These are phyloP conservation scores for Sardinella longiceps DNA, from an alignment of 2,797 vertebrate genomes.

Conservation along the genomic window DNA sequence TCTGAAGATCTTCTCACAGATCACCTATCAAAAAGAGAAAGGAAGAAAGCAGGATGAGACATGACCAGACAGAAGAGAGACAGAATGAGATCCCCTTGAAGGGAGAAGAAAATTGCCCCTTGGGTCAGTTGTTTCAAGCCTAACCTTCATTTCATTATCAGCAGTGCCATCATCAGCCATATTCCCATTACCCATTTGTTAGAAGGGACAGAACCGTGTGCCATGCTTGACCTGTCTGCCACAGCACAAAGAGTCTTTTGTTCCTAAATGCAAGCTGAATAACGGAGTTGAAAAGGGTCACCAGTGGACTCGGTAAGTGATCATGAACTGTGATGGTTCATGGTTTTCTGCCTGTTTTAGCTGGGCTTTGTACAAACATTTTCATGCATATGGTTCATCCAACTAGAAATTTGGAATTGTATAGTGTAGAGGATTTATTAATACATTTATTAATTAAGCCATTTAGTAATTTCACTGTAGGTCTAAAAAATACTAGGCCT, in stretches of 20 bases:
- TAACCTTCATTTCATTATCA: slow-evolving; percentile 50
- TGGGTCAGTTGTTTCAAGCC: neutral
- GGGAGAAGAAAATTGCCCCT: neutral
- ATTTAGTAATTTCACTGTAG: too few relatives aligned
- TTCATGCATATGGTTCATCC: slow-evolving; percentile 49
- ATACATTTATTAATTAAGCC: too few relatives aligned
- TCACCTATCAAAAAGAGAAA: slow-evolving; percentile 76
- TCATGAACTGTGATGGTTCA: slow-evolving; percentile 51
- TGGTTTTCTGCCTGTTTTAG: neutral
- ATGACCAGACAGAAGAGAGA: neutral
- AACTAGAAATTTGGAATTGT: slow-evolving; percentile 38
- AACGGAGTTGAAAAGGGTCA: slow-evolving; percentile 58
- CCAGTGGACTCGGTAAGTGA: slow-evolving; percentile 53
- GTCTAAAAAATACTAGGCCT: too few relatives aligned
- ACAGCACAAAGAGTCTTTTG: slow-evolving; percentile 65
- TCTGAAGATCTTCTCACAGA: slow-evolving; percentile 96
- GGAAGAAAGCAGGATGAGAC: neutral
- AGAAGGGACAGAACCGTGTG: slow-evolving; percentile 43
- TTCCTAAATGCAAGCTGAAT: slow-evolving; percentile 53
- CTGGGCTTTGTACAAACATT: slow-evolving; percentile 42
- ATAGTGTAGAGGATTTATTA: too few relatives aligned
- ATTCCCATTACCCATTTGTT: slow-evolving; percentile 50
- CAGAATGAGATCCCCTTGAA: slow-evolving; percentile 40
- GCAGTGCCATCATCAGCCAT: slow-evolving; percentile 50
- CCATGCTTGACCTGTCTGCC: slow-evolving; percentile 44